Conservation (phyloP, 2,113 vertebrate genomes). For the Cyphomyrus discorhynchus region DNA sequence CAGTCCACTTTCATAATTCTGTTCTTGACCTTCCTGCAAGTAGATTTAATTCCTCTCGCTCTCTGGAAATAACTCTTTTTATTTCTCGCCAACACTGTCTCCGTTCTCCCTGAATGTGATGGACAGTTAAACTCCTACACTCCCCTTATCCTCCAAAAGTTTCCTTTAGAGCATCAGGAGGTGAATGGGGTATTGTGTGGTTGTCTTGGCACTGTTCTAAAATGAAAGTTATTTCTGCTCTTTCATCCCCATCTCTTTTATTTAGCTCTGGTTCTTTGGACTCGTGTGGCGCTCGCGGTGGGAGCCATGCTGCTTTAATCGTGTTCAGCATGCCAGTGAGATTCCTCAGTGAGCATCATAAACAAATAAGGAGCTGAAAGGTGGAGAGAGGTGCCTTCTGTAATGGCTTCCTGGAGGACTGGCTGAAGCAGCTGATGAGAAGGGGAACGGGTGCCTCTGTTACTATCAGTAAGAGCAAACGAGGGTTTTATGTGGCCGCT, state of each 20-base stretch:
- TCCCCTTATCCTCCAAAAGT: not conserved
- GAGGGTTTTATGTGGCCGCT: not conserved
- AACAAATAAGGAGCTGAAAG: not conserved
- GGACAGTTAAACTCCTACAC: not conserved
- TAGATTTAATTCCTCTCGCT: not conserved
- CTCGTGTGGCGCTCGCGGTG: not conserved
- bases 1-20: not conserved
- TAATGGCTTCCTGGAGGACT: not conserved
- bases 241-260: not conserved
- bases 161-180: not conserved
- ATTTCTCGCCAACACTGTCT: not conserved
- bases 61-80: not conserved
- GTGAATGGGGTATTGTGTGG: not conserved
- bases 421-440: not conserved
- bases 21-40: not conserved
- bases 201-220: not conserved
- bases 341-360: not conserved
- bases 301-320: not conserved
- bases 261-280: not conserved
- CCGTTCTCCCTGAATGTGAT: not conserved
- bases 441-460: not conserved
- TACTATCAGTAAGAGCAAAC: not conserved
- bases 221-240: not conserved
- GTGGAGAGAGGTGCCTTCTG: not conserved
- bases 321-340: not conserved